A percentile compares a stretch with the other conserved stretches of the same genome.
These are phyloP conservation scores for Diarsia mendica DNA, from an alignment of 2,888 invertebrate genomes.

Conservation along the genomic window DNA sequence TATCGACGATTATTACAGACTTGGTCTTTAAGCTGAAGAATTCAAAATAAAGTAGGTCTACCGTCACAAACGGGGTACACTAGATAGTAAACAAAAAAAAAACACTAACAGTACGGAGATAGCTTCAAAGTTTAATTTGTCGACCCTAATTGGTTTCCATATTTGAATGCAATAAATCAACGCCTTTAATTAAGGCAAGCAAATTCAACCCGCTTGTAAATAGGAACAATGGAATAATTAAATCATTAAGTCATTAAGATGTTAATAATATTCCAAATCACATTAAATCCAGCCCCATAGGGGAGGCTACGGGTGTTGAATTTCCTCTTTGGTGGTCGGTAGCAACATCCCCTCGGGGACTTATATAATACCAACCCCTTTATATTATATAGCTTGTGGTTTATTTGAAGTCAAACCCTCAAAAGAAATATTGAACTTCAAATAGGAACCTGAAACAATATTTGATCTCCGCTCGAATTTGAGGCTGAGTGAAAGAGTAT, in stretches of 20 bases:
- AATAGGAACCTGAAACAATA: conserved; percentile 52
- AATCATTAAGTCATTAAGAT: not conserved
- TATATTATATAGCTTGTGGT: conserved; percentile 6
- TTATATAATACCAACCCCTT: not conserved
- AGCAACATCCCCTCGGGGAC: too few relatives aligned
- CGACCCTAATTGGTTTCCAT: not conserved
- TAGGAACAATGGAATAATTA: not conserved
- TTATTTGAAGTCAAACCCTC: conserved; percentile 34
- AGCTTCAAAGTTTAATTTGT: not conserved
- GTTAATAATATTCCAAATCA: not conserved
- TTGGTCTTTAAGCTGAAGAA: not conserved
- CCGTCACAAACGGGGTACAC: not conserved
- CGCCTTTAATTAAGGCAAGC: not conserved
- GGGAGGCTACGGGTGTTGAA: not conserved
- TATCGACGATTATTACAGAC: not conserved
- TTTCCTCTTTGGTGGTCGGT: not conserved
- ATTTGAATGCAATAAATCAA: not conserved
- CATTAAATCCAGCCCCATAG: not conserved
- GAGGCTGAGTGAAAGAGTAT: conserved; percentile 30
- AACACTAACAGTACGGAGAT: not conserved
- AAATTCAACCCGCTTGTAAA: not conserved
- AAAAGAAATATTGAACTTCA: conserved; percentile 46
- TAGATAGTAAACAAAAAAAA: not conserved
- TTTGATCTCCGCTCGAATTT: conserved; percentile 36
- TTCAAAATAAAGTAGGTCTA: not conserved